Base-by-base conservation (phyloP, 1,140 invertebrate species). In the Drosophila orosa region DNA sequence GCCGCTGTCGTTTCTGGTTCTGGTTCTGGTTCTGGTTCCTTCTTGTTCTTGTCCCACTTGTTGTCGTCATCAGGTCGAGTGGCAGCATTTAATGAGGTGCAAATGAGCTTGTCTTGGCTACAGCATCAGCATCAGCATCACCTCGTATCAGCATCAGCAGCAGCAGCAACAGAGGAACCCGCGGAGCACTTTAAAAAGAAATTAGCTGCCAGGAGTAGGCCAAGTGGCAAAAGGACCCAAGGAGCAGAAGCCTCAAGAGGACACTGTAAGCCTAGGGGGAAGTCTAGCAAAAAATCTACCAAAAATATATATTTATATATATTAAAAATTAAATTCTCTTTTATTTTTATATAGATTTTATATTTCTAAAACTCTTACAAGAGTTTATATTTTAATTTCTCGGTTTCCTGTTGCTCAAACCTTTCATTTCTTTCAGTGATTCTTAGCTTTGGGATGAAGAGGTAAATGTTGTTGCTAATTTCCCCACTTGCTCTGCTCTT, bases 61-160 rank as follows among this genome's bases (percentile, higher is more conserved):
- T 74, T 62, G 68, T 55, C 40, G 71, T 62, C 84, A 83, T 87
- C 79, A 79, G 84, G 84, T 87, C 83, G 83, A 89, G 83, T 89
- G 83, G 82, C 86, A 81, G 87, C 77, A 90, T 90, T 87, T 90
- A 90, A 90, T 90, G 86, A 90, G 86, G 87, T 90, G 86, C 86
- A 90, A 90, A 90, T 90, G 86, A 90, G 86, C 82, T 90, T 90
- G 82, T 90, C 66, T 58, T 71, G 72, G 75, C 65, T 42, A 15
- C 19, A 61, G 15, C 77, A 84, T 45, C 66, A 63, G 61, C 61
- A 45, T 17, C 59, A 50, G 35, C 61, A 73, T 22, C 22, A 59
- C 37, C 58, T 44, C 47, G 45, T 35, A 60, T 61, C 60, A 48
- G 44, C 44, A 25, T 24, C 39, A 42, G 39, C 66, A 22, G 24